Conservation (phyloP, 2,888 invertebrate genomes). For the Tenodera sinensis region DNA sequence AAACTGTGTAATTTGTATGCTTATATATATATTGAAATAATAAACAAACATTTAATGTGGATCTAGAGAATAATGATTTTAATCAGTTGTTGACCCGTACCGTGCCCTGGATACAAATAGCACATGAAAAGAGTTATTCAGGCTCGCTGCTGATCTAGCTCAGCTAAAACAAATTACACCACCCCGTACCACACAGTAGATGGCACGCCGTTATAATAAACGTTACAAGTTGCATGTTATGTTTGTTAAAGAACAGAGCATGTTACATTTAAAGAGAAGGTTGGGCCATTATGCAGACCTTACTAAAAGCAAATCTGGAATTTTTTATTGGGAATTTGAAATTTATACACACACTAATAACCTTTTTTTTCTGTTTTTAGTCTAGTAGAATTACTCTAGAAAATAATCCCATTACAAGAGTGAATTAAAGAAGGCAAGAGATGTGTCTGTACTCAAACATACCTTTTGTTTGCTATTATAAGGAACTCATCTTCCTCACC, state of each 20-base stretch:
- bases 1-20: too few relatives aligned
- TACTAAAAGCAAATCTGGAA: background rate
- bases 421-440: background rate
- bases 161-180: too few relatives aligned
- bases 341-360: background rate
- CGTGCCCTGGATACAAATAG: too few relatives aligned
- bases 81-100: too few relatives aligned
- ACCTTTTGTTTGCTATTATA: constrained; percentile 70
- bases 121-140: too few relatives aligned
- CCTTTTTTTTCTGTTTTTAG: background rate
- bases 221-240: background rate
- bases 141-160: too few relatives aligned
- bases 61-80: too few relatives aligned
- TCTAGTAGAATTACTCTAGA: background rate
- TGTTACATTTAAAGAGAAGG: background rate
- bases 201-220: too few relatives aligned
- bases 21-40: too few relatives aligned
- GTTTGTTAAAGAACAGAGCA: background rate
- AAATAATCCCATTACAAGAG: background rate
- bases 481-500: constrained; percentile 81
- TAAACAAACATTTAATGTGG: too few relatives aligned
- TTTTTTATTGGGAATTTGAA: background rate
- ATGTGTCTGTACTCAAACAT: background rate
- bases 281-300: background rate
- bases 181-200: too few relatives aligned